Conservation (phyloP, 2,113 vertebrate species). For the Psettodes erumei region DNA sequence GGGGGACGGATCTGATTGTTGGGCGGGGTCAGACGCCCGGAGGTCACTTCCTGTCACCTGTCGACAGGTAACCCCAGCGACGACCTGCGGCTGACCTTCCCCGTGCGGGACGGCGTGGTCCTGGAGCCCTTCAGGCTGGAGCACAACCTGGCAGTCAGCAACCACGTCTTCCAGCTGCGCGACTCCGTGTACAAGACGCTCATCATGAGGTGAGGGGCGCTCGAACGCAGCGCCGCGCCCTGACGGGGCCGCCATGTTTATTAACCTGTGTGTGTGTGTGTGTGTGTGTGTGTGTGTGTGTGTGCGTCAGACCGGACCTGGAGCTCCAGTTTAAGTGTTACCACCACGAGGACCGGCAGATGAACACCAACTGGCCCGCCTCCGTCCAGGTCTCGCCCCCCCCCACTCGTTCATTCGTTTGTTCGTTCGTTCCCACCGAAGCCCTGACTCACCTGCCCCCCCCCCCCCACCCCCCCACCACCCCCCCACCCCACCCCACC, state of each 20-base stretch:
- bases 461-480: slow-evolving; percentile 66
- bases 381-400: slow-evolving; percentile 86
- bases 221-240: background rate
- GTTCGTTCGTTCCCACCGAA: too few relatives aligned
- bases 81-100: slow-evolving; percentile 93
- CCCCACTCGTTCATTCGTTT: too few relatives aligned
- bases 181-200: slow-evolving; percentile 94
- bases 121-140: slow-evolving; percentile 94
- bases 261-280: background rate
- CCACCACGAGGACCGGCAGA: slow-evolving; percentile 94
- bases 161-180: slow-evolving; percentile 94
- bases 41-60: slow-evolving; percentile 38
- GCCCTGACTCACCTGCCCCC: slow-evolving; percentile 96
- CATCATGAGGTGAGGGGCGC: slow-evolving; percentile 87
- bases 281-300: slow-evolving; percentile 11
- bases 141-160: slow-evolving; percentile 95
- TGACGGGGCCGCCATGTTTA: too few relatives aligned
- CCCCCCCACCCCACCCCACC: background rate
- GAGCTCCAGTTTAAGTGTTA: slow-evolving; percentile 98
- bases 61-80: slow-evolving; percentile 85
- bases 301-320: slow-evolving; percentile 87
- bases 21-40: too few relatives aligned
- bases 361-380: slow-evolving; percentile 96
- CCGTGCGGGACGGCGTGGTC: slow-evolving; percentile 92
- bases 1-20: too few relatives aligned